Base-by-base conservation (phyloP, 2,113 vertebrate species). In the Gymnorhina tibicen region DNA sequence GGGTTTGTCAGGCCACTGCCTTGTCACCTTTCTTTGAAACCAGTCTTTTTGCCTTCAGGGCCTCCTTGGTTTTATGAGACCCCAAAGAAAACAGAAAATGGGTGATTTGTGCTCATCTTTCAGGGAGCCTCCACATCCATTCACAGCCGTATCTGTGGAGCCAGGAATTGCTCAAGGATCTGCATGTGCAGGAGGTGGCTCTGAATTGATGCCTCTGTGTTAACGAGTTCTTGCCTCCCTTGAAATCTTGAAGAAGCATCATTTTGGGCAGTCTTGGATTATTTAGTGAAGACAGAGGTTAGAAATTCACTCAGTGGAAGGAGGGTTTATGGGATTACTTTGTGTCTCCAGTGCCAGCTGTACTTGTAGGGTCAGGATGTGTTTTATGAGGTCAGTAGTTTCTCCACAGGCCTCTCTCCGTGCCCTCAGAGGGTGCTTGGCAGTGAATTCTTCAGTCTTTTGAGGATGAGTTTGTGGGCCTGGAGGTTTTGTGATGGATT, bases 331-430 rank as follows among this genome's bases (percentile, higher is more conserved):
- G 60, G 53, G 14, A 22, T 85, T 50, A 2, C 32, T 55, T 62
- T 1, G 2, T 7, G 3, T 59, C 13, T 26, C 30, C 64, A 42
- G 66, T 44, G 33, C 55, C 47, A 56, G 59, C 69, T 77, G 2
- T 26, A 19, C 26, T 42, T 70, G 33, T 30, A 44, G 67, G 49
- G 41, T 37, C n/a, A 21, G 23, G 21, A 9, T 3, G 0, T 81
- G 15, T 59, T 87, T 30, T 30, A 7, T 6, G 41, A 63, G 28
- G 24, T 58, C 55, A 17, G 19, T 1, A 7, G 19, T 69, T 85
- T 64, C 42, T 62, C 46, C 8, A 1, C 0, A 23, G 60, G 11
- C 33, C 30, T 7, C 18, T 28, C 0, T 9, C 28, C 49, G 35
- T 60, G n/a, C 41, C 28, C 27, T 82, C 35, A 37, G 53, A 62